phyloP scores from a whole-genome alignment of 2,888 invertebrate genomes.

The Malthinus seriepunctatus region DNA sequence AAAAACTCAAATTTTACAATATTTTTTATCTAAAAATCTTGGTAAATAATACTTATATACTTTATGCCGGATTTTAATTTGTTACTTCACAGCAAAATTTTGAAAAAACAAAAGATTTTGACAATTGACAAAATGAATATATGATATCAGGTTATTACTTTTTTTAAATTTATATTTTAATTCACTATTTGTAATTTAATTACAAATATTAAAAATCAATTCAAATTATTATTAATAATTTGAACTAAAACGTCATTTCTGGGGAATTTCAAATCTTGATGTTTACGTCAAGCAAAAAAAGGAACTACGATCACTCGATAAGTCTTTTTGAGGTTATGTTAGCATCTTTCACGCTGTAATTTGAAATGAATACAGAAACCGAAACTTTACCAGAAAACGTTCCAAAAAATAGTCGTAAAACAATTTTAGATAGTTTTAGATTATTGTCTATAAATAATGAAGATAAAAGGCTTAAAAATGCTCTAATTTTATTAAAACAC shows the following conservation, averaged over 20 bases:
- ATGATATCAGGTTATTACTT: no score
- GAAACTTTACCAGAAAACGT: background rate
- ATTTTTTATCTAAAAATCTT: background rate
- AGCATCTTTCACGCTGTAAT: background rate
- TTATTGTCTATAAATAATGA: background rate
- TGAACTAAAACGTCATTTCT: no score
- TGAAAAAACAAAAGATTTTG: conserved; percentile 5
- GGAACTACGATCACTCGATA: no score
- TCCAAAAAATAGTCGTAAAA: background rate
- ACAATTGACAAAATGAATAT: background rate
- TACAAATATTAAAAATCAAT: no score
- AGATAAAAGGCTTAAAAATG: background rate
- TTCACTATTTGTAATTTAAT: no score
- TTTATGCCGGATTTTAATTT: background rate
- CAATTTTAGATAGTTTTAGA: background rate
- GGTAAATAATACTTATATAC: background rate
- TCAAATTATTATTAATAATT: no score
- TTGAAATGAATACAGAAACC: background rate
- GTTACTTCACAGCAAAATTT: conserved; percentile 1
- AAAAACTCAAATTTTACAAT: background rate
- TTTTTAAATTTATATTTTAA: no score
- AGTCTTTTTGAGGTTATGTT: background rate
- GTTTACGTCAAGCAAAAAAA: no score
- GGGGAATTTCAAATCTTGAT: no score
- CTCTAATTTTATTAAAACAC: background rate